Percentiles rank a stretch among this genome's conserved stretches.
phyloP scores from a whole-genome alignment of 2,888 invertebrate genomes.

The Drosophila vallismaia region DNA sequence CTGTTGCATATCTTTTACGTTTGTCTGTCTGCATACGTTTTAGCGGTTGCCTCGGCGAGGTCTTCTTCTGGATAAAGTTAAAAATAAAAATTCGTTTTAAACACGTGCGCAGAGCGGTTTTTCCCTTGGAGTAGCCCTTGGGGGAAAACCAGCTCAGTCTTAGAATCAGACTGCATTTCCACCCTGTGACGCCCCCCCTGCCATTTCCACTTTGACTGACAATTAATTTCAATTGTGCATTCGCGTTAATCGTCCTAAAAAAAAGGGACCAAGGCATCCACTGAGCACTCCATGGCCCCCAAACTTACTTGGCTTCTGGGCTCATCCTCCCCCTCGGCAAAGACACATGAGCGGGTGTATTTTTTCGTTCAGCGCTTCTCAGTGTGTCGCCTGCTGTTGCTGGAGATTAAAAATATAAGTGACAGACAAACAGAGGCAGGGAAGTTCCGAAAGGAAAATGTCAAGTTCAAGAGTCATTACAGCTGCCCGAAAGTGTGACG shows the following conservation, averaged over 20 bases:
- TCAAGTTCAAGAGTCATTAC: conserved; percentile 78
- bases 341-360: conserved; percentile 20
- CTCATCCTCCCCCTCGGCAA: conserved; percentile 7
- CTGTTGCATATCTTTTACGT: conserved; percentile 48
- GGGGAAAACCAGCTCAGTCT: conserved; percentile 23
- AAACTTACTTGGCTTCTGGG: conserved; percentile 25
- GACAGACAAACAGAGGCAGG: conserved; percentile 53
- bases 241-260: conserved; percentile 74
- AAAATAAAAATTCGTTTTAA: conserved; percentile 66
- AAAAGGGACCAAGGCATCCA: conserved; percentile 20
- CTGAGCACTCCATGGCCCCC: conserved; percentile 28
- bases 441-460: conserved; percentile 62
- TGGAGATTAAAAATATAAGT: conserved; percentile 72
- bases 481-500: conserved; percentile 55
- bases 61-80: conserved; percentile 46
- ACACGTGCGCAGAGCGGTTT: conserved; percentile 62
- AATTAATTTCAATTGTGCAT: conserved; percentile 79
- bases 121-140: conserved; percentile 11
- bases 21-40: conserved; percentile 54
- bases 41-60: conserved; percentile 40
- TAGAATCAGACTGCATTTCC: conserved; percentile 12
- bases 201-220: conserved; percentile 72
- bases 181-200: not conserved
- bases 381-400: conserved; percentile 56
- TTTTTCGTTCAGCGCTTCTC: conserved; percentile 28